Evolutionary conservation across 2,888 invertebrate genomes (phyloP).

Genomic region (Lysandra bellargus): DNA sequence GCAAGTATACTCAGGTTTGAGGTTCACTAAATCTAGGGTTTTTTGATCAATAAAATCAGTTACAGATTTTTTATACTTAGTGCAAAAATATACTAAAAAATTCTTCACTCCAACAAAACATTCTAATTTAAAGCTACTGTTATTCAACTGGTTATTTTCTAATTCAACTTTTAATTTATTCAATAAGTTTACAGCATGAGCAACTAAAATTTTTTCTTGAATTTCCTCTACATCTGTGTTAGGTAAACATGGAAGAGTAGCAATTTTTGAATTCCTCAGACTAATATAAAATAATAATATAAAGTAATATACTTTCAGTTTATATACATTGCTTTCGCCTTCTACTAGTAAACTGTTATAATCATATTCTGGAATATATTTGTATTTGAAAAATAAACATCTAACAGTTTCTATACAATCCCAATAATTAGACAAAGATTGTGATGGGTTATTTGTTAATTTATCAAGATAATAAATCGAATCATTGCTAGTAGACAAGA

Average conservation of each 20-base stretch:
- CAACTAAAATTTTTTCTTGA: constrained; percentile 57
- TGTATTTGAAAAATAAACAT: constrained; percentile 57
- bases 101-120: constrained; percentile 50
- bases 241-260: constrained; percentile 46
- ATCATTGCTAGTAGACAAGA: constrained; percentile 45
- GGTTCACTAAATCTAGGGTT: constrained; percentile 38
- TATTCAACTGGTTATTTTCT: constrained; percentile 43
- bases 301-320: constrained; percentile 60
- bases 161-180: constrained; percentile 46
- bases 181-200: constrained; percentile 53
- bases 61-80: constrained; percentile 50
- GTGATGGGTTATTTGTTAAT: constrained; percentile 55
- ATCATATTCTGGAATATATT: constrained; percentile 53
- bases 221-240: constrained; percentile 54
- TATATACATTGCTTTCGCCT: constrained; percentile 52
- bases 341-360: constrained; percentile 50
- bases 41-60: constrained; percentile 45
- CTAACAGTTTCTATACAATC: constrained; percentile 63
- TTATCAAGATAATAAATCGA: constrained; percentile 45
- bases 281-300: constrained; percentile 50
- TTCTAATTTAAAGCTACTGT: constrained; percentile 49
- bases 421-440: constrained; percentile 55
- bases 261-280: constrained; percentile 49
- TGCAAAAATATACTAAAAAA: constrained; percentile 57
- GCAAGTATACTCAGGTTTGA: constrained; percentile 50